A percentile compares a stretch with the other conserved stretches of the same genome.
Conservation (phyloP, 2,113 vertebrate genomes). For the Daubentonia madagascariensis region DNA sequence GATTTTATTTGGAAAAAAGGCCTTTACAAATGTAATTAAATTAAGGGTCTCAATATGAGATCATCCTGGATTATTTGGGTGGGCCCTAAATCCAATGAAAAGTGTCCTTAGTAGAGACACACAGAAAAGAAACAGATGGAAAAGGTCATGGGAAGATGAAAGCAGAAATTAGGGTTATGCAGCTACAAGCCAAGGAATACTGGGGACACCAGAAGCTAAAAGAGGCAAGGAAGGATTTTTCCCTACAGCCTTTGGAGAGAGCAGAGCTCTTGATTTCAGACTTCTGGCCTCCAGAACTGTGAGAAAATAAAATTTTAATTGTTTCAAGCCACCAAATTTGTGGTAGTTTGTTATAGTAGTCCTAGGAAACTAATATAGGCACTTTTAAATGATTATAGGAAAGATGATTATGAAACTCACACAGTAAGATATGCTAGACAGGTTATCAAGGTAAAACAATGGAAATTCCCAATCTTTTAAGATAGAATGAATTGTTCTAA, state of each 20-base stretch:
- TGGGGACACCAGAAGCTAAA: not conserved
- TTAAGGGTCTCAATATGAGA: not conserved
- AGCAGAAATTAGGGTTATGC: not conserved
- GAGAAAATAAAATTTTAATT: not conserved
- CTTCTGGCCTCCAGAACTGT: not conserved
- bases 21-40: not conserved
- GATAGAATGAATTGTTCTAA: not conserved
- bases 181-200: not conserved
- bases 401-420: not conserved
- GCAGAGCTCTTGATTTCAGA: not conserved
- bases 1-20: not conserved
- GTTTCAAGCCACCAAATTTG: too few relatives aligned
- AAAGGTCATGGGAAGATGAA: not conserved
- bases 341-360: not conserved
- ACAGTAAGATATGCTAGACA: not conserved
- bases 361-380: not conserved
- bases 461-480: not conserved
- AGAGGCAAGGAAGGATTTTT: not conserved
- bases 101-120: not conserved
- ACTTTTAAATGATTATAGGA: not conserved
- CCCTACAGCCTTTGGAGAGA: not conserved
- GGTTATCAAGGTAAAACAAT: not conserved
- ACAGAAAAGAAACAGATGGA: not conserved
- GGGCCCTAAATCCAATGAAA: not conserved
- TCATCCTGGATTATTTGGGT: not conserved